phyloP scores from a whole-genome alignment of 2,797 vertebrate genomes.

The Myoxocephalus aenaeus region DNA sequence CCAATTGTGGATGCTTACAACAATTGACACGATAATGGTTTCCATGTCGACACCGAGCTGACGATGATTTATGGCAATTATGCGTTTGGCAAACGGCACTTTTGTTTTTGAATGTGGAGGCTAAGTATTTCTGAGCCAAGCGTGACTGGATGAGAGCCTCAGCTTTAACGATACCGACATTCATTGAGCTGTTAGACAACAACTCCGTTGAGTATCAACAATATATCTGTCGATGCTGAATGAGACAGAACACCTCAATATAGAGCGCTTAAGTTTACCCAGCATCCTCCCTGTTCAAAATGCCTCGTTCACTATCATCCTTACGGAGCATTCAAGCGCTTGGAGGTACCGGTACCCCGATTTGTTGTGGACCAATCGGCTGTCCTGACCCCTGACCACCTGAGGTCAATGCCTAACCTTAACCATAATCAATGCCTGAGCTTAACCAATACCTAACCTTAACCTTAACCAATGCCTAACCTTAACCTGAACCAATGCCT shows the following conservation, averaged over 20 bases:
- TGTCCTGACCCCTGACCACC: too few species aligned
- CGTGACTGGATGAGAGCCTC: constrained; percentile 14
- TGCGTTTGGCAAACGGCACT: constrained; percentile 47
- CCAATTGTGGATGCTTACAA: constrained; percentile 48
- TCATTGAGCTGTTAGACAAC: constrained; percentile 31
- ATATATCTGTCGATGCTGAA: not conserved
- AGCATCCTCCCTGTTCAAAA: not conserved
- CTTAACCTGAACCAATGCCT: too few species aligned
- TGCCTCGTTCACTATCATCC: not conserved
- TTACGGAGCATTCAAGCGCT: too few species aligned
- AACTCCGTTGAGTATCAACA: not conserved
- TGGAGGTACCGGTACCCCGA: too few species aligned
- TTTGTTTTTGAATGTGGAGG: constrained; percentile 55
- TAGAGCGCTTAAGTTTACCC: not conserved
- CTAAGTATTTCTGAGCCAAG: constrained; percentile 34
- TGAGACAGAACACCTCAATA: not conserved
- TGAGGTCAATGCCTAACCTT: too few species aligned
- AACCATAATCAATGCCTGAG: too few species aligned
- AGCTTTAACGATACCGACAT: not conserved
- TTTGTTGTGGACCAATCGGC: too few species aligned
- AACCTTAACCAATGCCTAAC: too few species aligned
- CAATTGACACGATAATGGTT: constrained; percentile 63
- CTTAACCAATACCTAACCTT: too few species aligned
- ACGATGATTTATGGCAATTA: constrained; percentile 66
- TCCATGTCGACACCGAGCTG: constrained; percentile 54